Conservation (phyloP, 37 sponge, comb jelly and placozoan genomes). For the Beroe forskalii region DNA sequence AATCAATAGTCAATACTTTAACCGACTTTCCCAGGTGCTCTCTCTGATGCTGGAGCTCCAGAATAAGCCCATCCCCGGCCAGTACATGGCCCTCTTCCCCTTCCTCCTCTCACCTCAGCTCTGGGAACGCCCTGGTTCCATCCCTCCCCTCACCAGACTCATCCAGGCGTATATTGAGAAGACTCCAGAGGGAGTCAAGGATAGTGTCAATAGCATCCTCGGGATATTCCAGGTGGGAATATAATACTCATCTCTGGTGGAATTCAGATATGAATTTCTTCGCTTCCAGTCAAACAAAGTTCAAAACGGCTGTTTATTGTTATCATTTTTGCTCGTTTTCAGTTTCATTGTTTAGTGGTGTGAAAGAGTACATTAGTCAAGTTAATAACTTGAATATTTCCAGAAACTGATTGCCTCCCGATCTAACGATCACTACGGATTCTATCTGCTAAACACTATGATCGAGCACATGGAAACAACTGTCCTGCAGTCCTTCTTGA, state of each 20-base stretch:
- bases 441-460: slow-evolving; percentile 83
- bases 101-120: slow-evolving; percentile 84
- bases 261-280: too few species aligned
- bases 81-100: slow-evolving; percentile 91
- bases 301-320: too few species aligned
- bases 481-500: slow-evolving; percentile 70
- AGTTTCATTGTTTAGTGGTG: too few species aligned
- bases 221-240: slow-evolving; percentile 54
- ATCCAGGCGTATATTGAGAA: slow-evolving; percentile 69
- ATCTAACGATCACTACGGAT: slow-evolving; percentile 93
- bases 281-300: too few species aligned
- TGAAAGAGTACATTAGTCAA: too few species aligned
- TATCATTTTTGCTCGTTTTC: too few species aligned
- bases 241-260: too few species aligned
- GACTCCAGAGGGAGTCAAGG: slow-evolving; percentile 57
- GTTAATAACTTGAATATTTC: too few species aligned
- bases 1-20: too few species aligned
- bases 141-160: slow-evolving; percentile 92
- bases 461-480: slow-evolving; percentile 74
- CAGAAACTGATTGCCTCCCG: slow-evolving; percentile 99
- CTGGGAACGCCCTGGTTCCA: slow-evolving; percentile 94
- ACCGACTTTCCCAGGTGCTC: slow-evolving; percentile 87
- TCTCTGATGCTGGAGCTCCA: slow-evolving; percentile 91
- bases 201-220: slow-evolving; percentile 27
- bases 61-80: slow-evolving; percentile 73